Conservation (phyloP, 2,113 vertebrate species). For the Charadrius vociferus region DNA sequence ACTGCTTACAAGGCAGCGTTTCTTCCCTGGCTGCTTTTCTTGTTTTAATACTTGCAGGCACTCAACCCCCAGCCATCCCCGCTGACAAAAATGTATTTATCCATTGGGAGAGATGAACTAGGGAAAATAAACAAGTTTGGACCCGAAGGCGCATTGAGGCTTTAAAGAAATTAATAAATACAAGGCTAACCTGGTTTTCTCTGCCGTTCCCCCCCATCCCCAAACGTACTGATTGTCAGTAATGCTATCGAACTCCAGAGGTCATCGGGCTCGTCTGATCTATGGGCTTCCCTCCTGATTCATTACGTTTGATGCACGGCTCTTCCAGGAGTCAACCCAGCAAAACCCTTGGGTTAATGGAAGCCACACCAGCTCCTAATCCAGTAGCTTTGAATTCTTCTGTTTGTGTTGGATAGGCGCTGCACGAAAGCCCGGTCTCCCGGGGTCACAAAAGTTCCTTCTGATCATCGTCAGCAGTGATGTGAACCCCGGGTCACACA, state of each 20-base stretch:
- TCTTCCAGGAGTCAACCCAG: not conserved
- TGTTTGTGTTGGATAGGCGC: not conserved
- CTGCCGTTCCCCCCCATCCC: not conserved
- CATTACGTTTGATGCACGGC: not conserved
- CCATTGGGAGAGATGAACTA: not conserved
- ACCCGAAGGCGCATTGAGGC: not conserved
- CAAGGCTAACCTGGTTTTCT: not conserved
- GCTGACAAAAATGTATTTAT: not conserved
- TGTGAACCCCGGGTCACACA: slow-evolving; percentile 38
- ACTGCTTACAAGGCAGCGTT: not conserved
- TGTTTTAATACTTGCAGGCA: not conserved
- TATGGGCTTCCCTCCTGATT: slow-evolving; percentile 32
- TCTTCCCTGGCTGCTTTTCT: not conserved
- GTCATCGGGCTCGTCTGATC: slow-evolving; percentile 35
- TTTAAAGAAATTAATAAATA: not conserved
- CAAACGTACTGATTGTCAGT: not conserved
- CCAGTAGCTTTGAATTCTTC: slow-evolving; percentile 55
- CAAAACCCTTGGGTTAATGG: slow-evolving; percentile 53
- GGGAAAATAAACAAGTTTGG: not conserved
- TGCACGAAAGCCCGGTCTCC: not conserved
- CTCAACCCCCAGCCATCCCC: not conserved
- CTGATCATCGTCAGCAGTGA: not conserved
- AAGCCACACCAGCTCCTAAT: slow-evolving; percentile 56
- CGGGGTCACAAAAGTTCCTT: slow-evolving; percentile 32
- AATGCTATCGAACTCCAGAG: slow-evolving; percentile 45